Percentiles rank a stretch among this genome's conserved stretches.
Evolutionary conservation across 2,113 vertebrate genomes (phyloP).

Genomic region (Psittacula cyanocephala): DNA sequence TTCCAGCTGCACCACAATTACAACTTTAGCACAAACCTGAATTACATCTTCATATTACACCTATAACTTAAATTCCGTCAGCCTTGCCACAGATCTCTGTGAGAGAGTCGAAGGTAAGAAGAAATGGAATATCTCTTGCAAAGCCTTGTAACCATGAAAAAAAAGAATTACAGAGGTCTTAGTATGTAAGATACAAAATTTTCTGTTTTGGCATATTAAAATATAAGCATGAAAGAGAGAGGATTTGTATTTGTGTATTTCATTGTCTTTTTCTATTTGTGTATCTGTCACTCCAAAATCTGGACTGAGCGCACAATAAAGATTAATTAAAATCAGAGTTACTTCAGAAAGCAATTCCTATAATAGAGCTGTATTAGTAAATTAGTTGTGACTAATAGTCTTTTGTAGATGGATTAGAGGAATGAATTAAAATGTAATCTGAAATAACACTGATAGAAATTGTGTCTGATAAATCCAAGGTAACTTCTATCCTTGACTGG

Average conservation of each 20-base stretch:
- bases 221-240: constrained; percentile 25
- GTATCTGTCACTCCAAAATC: constrained; percentile 68
- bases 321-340: constrained; percentile 78
- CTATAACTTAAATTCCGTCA: background rate
- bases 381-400: constrained; percentile 73
- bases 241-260: constrained; percentile 60
- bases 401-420: constrained; percentile 76
- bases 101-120: constrained; percentile 2
- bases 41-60: background rate
- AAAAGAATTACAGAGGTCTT: constrained; percentile 34
- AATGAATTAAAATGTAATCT: constrained; percentile 76
- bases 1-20: background rate
- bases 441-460: constrained; percentile 58
- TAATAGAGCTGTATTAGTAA: constrained; percentile 75
- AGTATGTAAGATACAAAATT: constrained; percentile 42
- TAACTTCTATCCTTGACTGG: constrained; percentile 34
- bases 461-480: constrained; percentile 48
- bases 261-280: constrained; percentile 74
- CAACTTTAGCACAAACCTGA: background rate
- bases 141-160: background rate
- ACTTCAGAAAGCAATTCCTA: constrained; percentile 71
- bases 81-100: background rate
- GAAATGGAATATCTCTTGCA: constrained; percentile 12
- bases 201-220: constrained; percentile 32
- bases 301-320: constrained; percentile 60